Evolutionary conservation across 2,888 invertebrate genomes (phyloP).

Genomic region (Andrena camellia): DNA sequence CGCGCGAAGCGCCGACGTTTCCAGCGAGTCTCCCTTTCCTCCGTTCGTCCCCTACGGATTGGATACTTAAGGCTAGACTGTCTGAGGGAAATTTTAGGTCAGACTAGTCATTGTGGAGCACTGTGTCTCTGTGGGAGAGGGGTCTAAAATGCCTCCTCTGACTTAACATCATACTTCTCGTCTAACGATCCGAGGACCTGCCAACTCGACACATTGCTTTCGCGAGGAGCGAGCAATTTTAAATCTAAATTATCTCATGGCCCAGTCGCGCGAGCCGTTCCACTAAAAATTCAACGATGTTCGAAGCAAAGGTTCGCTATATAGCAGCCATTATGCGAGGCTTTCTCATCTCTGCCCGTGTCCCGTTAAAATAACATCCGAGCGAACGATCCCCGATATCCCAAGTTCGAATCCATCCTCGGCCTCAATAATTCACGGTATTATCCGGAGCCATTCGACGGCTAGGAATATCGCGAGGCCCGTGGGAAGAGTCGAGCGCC

Average conservation of each 20-base stretch:
- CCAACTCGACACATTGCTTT: too few relatives aligned
- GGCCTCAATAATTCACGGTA: slow-evolving; percentile 29
- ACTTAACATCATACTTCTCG: too few relatives aligned
- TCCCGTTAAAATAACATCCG: slow-evolving; percentile 33
- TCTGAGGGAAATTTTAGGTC: too few relatives aligned
- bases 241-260: too few relatives aligned
- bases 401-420: not conserved
- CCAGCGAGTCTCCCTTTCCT: not conserved
- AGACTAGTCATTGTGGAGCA: too few relatives aligned
- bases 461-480: not conserved
- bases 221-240: too few relatives aligned
- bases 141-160: too few relatives aligned
- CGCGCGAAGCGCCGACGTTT: slow-evolving; percentile 7
- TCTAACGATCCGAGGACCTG: too few relatives aligned
- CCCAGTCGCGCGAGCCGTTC: not conserved
- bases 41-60: not conserved
- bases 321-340: not conserved
- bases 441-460: slow-evolving; percentile 6
- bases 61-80: too few relatives aligned
- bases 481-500: not conserved
- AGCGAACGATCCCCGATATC: not conserved
- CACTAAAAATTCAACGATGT: not conserved
- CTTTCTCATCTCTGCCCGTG: not conserved
- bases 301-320: not conserved
- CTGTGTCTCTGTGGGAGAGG: too few relatives aligned